Conservation (phyloP, 2,113 vertebrate species). For the Eonycteris spelaea region DNA sequence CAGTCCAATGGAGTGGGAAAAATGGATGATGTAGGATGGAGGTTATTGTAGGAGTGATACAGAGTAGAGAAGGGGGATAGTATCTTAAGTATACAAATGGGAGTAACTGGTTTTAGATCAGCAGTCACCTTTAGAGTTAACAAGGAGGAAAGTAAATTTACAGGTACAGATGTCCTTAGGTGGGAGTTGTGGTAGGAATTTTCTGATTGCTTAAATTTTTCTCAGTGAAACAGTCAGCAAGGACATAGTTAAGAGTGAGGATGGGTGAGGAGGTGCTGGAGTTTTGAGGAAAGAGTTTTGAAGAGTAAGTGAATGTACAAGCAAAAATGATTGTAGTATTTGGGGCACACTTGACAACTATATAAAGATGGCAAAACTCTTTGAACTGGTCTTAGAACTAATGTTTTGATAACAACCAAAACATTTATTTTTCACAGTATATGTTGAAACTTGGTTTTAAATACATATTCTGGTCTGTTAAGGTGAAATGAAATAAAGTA, state of each 20-base stretch:
- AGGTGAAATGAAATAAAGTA: constrained; percentile 39
- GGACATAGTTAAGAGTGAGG: not conserved
- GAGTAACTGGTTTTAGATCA: not conserved
- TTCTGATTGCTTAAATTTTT: constrained; percentile 22
- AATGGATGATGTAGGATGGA: not conserved
- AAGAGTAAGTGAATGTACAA: not conserved
- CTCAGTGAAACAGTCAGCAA: not conserved
- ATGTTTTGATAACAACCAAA: not conserved
- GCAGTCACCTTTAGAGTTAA: not conserved
- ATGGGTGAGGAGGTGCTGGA: not conserved
- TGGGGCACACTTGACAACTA: not conserved
- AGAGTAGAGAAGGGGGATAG: not conserved
- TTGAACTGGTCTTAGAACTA: not conserved
- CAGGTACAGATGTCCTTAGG: not conserved
- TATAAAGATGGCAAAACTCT: not conserved
- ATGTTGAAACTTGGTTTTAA: constrained; percentile 24
- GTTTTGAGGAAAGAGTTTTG: not conserved
- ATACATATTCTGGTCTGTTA: not conserved
- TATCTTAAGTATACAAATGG: not conserved
- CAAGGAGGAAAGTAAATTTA: not conserved
- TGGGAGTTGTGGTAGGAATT: not conserved
- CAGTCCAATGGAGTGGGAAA: not conserved
- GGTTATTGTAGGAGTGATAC: not conserved
- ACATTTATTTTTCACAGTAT: not conserved
- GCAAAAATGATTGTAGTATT: constrained; percentile 16